Evolutionary conservation across 1,140 invertebrate species (phyloP).

Genomic region (Ips typographus): DNA sequence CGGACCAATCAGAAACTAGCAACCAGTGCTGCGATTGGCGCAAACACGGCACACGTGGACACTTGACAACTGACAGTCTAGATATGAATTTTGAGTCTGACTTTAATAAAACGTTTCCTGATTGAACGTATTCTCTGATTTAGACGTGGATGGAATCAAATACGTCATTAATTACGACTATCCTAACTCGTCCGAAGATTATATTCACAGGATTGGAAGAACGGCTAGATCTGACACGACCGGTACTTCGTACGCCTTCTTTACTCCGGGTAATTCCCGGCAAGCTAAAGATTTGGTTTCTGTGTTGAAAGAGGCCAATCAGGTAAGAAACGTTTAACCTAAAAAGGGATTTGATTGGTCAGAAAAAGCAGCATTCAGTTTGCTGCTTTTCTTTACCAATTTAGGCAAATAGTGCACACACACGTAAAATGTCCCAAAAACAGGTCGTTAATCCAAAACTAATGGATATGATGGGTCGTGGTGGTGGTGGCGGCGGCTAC

Average conservation of each 20-base stretch:
- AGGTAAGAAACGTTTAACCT: conserved; percentile 58
- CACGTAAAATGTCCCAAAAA: conserved; percentile 9
- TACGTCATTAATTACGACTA: conserved; percentile 99
- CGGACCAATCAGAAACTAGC: neutral
- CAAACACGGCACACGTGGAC: no score
- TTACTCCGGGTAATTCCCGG: conserved; percentile 87
- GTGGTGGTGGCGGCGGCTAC: conserved; percentile 15
- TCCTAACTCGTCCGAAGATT: conserved; percentile 97
- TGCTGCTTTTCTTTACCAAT: no score
- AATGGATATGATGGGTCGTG: conserved; percentile 29
- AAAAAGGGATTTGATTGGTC: neutral
- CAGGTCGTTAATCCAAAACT: conserved; percentile 38
- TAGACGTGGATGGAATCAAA: conserved; percentile 99
- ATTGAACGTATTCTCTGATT: conserved; percentile 2
- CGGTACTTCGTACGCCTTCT: conserved; percentile 98
- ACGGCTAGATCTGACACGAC: conserved; percentile 90
- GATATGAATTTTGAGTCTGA: conserved; percentile 1
- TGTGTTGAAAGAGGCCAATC: conserved; percentile 92
- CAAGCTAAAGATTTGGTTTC: conserved; percentile 90
- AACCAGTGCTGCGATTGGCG: neutral
- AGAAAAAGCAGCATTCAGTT: no score
- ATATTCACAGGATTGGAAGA: conserved; percentile 98
- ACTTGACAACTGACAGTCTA: neutral
- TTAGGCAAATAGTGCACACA: neutral
- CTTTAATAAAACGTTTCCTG: neutral